Evolutionary conservation across 2,797 vertebrate species (phyloP).

Genomic region (Sebastes taczanowskii): DNA sequence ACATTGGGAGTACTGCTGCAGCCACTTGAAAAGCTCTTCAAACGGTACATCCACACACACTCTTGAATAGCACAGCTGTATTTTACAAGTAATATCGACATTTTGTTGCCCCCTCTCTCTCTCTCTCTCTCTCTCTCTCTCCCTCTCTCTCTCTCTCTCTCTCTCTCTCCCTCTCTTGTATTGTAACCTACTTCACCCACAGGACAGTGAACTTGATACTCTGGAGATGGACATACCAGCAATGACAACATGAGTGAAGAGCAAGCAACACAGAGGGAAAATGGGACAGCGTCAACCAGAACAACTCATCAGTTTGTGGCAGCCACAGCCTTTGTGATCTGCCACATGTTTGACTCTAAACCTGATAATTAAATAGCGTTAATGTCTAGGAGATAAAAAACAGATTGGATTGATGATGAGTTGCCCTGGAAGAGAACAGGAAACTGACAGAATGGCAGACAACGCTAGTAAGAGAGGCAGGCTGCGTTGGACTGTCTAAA

Average conservation of each 20-base stretch:
- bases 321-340: neutral
- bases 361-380: neutral
- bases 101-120: neutral
- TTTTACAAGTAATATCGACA: neutral
- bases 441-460: slow-evolving; percentile 41
- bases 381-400: neutral
- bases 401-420: slow-evolving; percentile 48
- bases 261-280: slow-evolving; percentile 55
- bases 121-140: neutral
- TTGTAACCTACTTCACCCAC: neutral
- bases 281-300: slow-evolving; percentile 36
- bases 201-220: slow-evolving; percentile 15
- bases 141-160: neutral
- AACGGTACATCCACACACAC: neutral
- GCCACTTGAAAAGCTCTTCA: neutral
- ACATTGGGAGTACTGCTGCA: neutral
- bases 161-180: neutral
- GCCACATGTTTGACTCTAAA: neutral
- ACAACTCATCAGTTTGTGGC: slow-evolving; percentile 52
- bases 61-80: neutral
- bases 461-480: slow-evolving; percentile 36
- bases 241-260: slow-evolving; percentile 53
- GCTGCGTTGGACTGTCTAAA: slow-evolving; percentile 42
- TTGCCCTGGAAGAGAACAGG: slow-evolving; percentile 37
- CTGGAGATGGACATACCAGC: slow-evolving; percentile 35